Evolutionary conservation across 2,888 invertebrate species (phyloP), one percentile per base, ranked within the genome.

Genomic region (Keiferia lycopersicella): DNA sequence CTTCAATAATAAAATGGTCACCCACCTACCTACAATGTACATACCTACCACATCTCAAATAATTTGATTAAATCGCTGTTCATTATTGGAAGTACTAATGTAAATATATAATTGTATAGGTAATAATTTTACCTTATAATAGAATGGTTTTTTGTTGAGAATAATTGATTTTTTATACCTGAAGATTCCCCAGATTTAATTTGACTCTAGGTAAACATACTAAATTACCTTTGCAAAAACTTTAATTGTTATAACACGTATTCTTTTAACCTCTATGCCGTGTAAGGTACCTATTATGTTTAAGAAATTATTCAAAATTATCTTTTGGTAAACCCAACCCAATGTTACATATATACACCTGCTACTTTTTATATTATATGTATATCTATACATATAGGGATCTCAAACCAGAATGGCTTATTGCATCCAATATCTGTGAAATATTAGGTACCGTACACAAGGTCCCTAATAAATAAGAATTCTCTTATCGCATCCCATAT

Each of bases 131-230:
- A 53, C 12, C 53, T 12, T 6, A 1, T n/a, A 26, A 34, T 34
- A 26, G 30, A 56, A 30, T 34, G 16, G 56, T 7, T 56, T 34
- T 56, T 56, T 16, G 34, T 1, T 11, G 2, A 11, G 2, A 6
- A 26, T 56, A 8, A 56, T 56, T 7, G 22, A 34, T 56, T 56
- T 56, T 56, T 34, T 56, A 34, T 10, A 16, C n/a, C 8, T 34
- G 34, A 56, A 56, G 7, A 56, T 34, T 56, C 56, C 56, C 56
- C 26, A 34, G 34, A 34, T 34, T 56, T 56, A 56, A 56, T 56
- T 56, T 14, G n/a, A 16, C 30, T 56, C 26, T 56, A 34, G n/a
- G 45, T 45, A 45, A 45, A 45, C 1, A n/a, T n/a, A 45, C n/a
- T 45, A 45, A 45, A 16, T 45, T 45, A 16, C 45, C 45, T n/a